These are phyloP conservation scores for Yponomeuta cagnagella DNA, from an alignment of 2,888 invertebrate species.

Conservation along the genomic window DNA sequence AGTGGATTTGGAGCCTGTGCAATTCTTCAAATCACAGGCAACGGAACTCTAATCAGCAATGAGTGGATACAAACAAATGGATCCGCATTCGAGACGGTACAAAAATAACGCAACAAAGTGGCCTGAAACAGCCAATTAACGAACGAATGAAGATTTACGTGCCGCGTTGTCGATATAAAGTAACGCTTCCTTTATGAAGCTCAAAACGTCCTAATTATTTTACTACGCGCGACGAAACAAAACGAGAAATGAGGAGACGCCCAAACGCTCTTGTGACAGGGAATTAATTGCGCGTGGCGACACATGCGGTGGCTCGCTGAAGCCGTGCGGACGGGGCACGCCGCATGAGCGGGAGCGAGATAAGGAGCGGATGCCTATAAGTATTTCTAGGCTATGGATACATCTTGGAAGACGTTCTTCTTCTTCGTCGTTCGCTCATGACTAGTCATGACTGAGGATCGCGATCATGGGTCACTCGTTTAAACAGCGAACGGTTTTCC, in stretches of 20 bases:
- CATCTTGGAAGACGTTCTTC: too few species aligned
- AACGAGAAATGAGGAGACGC: constrained; percentile 67
- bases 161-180: constrained; percentile 73
- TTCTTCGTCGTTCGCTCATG: too few species aligned
- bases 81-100: neutral
- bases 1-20: neutral
- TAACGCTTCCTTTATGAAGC: constrained; percentile 73
- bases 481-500: too few species aligned
- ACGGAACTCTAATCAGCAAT: too few species aligned
- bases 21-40: too few species aligned
- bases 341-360: constrained; percentile 27
- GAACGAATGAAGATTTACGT: constrained; percentile 71
- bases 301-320: constrained; percentile 43
- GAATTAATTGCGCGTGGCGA: constrained; percentile 74
- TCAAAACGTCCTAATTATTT: constrained; percentile 76
- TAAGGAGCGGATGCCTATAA: neutral
- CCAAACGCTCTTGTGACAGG: constrained; percentile 75
- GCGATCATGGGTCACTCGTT: too few species aligned
- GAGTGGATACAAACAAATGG: neutral
- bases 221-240: constrained; percentile 63
- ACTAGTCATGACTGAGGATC: too few species aligned
- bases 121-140: constrained; percentile 60
- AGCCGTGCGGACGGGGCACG: constrained; percentile 28
- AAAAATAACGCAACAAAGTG: constrained; percentile 26
- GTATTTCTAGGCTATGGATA: too few species aligned